Percentiles rank a stretch among this genome's conserved stretches.
These are phyloP conservation scores for Formicarius rufipectus DNA, from an alignment of 2,113 vertebrate species.

Conservation along the genomic window DNA sequence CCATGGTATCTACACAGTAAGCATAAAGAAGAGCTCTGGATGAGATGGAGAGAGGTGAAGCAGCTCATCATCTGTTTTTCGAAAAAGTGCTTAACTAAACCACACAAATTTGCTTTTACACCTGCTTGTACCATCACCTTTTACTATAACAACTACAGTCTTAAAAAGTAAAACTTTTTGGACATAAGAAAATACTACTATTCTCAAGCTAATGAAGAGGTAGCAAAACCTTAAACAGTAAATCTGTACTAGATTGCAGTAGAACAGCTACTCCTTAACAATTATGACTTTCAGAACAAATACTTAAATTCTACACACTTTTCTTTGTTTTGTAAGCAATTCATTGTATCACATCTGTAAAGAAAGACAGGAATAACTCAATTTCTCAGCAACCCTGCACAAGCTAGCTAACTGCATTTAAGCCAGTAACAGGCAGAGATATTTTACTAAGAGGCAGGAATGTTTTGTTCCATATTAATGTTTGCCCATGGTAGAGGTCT, in stretches of 20 bases:
- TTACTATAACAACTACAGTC: not conserved
- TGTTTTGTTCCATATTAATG: not conserved
- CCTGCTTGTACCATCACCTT: not conserved
- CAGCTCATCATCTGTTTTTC: not conserved
- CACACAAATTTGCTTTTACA: not conserved
- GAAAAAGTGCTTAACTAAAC: not conserved
- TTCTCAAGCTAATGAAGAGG: not conserved
- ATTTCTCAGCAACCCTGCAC: not conserved
- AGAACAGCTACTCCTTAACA: not conserved
- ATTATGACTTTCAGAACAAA: not conserved
- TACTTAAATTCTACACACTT: not conserved
- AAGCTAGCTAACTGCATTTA: not conserved
- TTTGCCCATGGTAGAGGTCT: not conserved
- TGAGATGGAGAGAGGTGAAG: not conserved
- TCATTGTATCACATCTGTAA: not conserved
- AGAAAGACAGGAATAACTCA: not conserved
- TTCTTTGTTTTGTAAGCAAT: not conserved
- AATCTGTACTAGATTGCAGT: not conserved
- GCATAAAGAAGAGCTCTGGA: not conserved
- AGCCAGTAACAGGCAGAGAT: not conserved
- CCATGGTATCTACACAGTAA: not conserved
- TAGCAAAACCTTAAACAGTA: not conserved
- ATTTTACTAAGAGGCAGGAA: not conserved
- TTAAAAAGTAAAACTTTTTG: not conserved
- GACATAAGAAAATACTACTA: not conserved